Percentiles rank a stretch among this genome's conserved stretches.
Evolutionary conservation across 2,888 invertebrate species (phyloP).

Genomic region (Dione vanillae): DNA sequence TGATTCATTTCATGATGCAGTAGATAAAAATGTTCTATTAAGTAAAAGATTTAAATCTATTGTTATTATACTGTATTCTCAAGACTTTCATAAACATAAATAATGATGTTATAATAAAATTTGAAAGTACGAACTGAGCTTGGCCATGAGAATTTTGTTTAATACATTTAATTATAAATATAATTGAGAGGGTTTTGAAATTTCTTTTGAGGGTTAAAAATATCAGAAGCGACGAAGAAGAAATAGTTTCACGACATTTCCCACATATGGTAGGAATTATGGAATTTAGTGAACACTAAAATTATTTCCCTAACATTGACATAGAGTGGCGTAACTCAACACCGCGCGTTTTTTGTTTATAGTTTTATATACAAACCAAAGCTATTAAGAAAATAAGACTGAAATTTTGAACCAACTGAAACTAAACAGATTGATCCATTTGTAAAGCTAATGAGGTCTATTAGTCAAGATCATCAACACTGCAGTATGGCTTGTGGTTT

Average conservation of each 20-base stretch:
- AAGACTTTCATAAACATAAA: constrained; percentile 25
- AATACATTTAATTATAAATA: constrained; percentile 3
- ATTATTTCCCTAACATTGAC: too few relatives aligned
- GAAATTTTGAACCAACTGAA: neutral
- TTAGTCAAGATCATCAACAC: constrained; percentile 7
- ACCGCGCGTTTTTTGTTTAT: too few relatives aligned
- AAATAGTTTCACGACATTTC: neutral
- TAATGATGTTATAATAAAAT: constrained; percentile 20
- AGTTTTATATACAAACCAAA: neutral
- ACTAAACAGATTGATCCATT: neutral
- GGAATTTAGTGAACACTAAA: too few relatives aligned
- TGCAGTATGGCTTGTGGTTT: neutral
- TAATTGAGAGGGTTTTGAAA: neutral
- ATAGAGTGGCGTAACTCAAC: too few relatives aligned
- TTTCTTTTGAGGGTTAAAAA: constrained; percentile 1
- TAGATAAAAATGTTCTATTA: neutral
- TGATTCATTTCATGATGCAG: neutral
- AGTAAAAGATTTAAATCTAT: constrained; percentile 4
- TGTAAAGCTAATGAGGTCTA: neutral
- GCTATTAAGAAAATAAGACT: neutral
- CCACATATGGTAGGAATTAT: too few relatives aligned
- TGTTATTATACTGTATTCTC: constrained; percentile 10
- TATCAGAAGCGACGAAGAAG: neutral
- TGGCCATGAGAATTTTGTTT: constrained; percentile 18
- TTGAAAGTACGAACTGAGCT: constrained; percentile 14